Evolutionary conservation across 2,113 vertebrate genomes (phyloP).

Genomic region (Chaetorhynchus papuensis): DNA sequence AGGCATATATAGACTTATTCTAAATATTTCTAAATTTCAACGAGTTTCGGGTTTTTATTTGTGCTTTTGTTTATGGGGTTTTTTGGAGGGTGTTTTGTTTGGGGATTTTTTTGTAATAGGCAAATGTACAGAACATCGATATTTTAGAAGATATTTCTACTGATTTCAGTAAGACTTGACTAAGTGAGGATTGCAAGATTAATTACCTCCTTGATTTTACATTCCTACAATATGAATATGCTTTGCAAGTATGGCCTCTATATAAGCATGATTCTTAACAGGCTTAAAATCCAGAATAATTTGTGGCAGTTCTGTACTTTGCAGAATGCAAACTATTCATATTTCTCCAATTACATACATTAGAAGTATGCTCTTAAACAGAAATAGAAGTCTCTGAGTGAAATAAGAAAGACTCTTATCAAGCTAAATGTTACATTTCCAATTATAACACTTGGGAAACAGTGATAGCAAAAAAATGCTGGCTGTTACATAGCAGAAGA

Average conservation of each 20-base stretch:
- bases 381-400: slow-evolving; percentile 5
- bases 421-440: slow-evolving; percentile 37
- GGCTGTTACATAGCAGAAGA: not conserved
- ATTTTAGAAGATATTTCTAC: not conserved
- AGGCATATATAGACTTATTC: not conserved
- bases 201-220: not conserved
- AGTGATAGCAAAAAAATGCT: slow-evolving; percentile 28
- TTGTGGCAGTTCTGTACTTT: not conserved
- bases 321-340: not conserved
- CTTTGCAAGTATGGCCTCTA: not conserved
- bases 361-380: not conserved
- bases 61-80: not conserved
- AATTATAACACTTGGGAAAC: slow-evolving; percentile 12
- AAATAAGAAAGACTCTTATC: not conserved
- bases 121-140: not conserved
- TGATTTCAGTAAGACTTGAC: not conserved
- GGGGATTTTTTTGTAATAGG: not conserved
- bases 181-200: not conserved
- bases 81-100: not conserved
- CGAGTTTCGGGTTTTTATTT: not conserved
- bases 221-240: not conserved
- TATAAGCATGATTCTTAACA: not conserved
- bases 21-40: not conserved
- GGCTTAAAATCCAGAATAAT: not conserved
- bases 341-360: slow-evolving; percentile 40